These are phyloP conservation scores for Neosilurus mollespiculum DNA, from an alignment of 2,797 vertebrate genomes.

Conservation along the genomic window DNA sequence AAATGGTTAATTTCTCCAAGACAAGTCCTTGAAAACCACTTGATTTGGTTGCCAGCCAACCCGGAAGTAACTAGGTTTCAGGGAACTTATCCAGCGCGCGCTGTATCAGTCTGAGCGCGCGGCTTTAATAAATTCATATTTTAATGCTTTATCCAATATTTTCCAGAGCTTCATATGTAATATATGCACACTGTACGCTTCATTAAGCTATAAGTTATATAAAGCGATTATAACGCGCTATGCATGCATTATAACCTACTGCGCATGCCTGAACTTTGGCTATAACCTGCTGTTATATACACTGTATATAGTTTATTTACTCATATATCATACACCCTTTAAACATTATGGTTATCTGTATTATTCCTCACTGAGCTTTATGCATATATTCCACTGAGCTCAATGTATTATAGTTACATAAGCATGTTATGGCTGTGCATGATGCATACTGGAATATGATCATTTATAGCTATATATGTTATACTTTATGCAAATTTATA, in stretches of 20 bases:
- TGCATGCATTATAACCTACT: no score
- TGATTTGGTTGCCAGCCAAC: neutral
- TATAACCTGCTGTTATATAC: neutral
- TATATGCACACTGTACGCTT: neutral
- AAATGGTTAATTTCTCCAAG: neutral
- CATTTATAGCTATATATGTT: neutral
- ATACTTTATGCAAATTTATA: neutral
- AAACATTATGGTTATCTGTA: neutral
- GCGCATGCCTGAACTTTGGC: no score
- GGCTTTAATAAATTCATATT: neutral
- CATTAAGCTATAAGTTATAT: neutral
- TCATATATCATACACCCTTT: neutral
- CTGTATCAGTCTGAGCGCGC: neutral
- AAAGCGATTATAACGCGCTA: no score
- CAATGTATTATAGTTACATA: neutral
- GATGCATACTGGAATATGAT: neutral
- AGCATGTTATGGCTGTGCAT: neutral
- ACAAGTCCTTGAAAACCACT: neutral
- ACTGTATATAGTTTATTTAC: neutral
- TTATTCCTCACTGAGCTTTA: neutral
- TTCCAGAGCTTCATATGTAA: neutral
- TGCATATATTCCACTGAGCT: neutral
- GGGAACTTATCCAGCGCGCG: neutral
- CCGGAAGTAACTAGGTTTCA: slow-evolving; percentile 21
- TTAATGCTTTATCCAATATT: neutral